Percentiles rank a stretch among this genome's conserved stretches.
Evolutionary conservation across 2,797 vertebrate species (phyloP).

Genomic region (Sternotherus odoratus): DNA sequence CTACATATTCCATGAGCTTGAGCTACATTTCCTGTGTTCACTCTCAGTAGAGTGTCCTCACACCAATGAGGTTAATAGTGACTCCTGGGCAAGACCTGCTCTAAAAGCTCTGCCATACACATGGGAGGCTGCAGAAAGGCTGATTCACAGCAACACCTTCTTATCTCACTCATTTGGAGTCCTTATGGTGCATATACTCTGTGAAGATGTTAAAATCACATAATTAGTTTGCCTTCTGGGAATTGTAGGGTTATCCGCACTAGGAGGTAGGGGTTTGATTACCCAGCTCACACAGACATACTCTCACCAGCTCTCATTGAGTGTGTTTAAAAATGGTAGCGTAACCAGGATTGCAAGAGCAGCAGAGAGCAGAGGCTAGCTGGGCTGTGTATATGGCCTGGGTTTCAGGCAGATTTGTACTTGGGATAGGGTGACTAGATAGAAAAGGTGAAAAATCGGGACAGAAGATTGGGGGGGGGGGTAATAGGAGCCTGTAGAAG

Average conservation of each 20-base stretch:
- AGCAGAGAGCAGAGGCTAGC: background rate
- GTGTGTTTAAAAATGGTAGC: no score
- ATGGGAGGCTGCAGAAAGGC: background rate
- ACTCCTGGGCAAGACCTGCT: background rate
- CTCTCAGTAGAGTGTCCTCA: background rate
- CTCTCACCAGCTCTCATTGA: no score
- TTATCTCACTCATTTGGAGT: background rate
- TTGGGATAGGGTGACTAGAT: no score
- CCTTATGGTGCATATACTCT: accelerated
- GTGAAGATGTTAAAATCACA: background rate
- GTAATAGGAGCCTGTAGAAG: no score
- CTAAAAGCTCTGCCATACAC: background rate
- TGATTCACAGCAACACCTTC: accelerated
- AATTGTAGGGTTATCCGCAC: background rate
- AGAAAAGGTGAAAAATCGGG: no score
- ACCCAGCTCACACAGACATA: no score
- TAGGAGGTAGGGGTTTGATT: no score
- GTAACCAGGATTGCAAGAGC: no score
- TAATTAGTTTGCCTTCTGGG: background rate
- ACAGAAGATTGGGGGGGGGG: no score
- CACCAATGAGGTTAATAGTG: background rate
- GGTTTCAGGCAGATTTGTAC: no score
- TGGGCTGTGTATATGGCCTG: background rate
- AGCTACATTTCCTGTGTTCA: accelerated
- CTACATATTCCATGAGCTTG: background rate